Evolutionary conservation across 2,888 invertebrate species (phyloP).

Genomic region (Agrypnus murinus): DNA sequence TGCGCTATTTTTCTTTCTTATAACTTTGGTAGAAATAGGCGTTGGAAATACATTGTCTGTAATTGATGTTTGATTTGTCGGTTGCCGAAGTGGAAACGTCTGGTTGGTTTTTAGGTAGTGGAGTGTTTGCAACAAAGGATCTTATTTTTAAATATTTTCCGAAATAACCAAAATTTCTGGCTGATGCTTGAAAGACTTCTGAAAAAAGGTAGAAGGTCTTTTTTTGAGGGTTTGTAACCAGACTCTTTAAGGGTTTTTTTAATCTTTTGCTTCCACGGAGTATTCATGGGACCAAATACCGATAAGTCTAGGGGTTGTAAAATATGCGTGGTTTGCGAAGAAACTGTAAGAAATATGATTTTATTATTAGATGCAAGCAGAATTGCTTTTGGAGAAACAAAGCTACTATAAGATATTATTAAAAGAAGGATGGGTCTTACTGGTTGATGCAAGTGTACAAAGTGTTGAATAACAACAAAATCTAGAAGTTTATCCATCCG

Average conservation of each 20-base stretch:
- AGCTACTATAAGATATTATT: neutral
- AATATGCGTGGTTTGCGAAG: neutral
- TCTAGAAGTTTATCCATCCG: neutral
- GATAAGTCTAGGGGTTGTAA: conserved; percentile 14
- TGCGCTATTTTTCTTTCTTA: conserved; percentile 3
- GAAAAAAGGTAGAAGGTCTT: neutral
- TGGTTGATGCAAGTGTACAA: neutral
- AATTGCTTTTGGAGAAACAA: neutral
- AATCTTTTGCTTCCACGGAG: neutral
- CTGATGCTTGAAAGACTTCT: neutral
- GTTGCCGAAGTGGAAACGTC: neutral
- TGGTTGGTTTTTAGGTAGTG: no score
- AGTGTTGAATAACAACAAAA: neutral
- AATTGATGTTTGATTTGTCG: neutral
- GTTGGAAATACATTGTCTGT: neutral
- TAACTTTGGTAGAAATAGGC: neutral
- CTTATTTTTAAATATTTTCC: neutral
- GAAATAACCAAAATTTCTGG: neutral
- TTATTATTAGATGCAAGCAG: conserved; percentile 1
- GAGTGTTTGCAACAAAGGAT: neutral
- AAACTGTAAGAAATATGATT: conserved; percentile 1
- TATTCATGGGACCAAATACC: conserved; percentile 9
- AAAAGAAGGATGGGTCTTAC: conserved; percentile 3
- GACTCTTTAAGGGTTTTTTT: neutral
- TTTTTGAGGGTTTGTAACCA: neutral